A percentile compares a stretch with the other conserved stretches of the same genome.
These are phyloP conservation scores for Melolontha melolontha DNA, from an alignment of 2,888 invertebrate species.

Conservation along the genomic window DNA sequence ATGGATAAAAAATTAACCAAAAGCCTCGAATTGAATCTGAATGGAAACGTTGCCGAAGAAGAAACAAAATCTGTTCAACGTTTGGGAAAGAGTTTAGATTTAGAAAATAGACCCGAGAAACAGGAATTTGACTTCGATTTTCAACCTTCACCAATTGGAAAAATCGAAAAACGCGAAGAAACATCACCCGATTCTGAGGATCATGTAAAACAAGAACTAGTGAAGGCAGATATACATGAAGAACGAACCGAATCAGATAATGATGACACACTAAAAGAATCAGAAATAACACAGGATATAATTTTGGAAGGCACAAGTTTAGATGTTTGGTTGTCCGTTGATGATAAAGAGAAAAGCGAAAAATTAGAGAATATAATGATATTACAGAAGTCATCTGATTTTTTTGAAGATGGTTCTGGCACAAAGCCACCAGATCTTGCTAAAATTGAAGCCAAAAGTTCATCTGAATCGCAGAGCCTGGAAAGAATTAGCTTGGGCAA, in stretches of 20 bases:
- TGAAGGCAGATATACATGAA: conserved; percentile 68
- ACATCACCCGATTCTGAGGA: conserved; percentile 65
- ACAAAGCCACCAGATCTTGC: conserved; percentile 62
- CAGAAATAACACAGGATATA: conserved; percentile 56
- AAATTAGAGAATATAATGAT: conserved; percentile 63
- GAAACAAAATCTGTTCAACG: conserved; percentile 59
- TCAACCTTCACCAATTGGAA: conserved; percentile 53
- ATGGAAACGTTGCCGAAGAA: conserved; percentile 54
- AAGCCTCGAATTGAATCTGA: conserved; percentile 75
- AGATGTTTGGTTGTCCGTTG: conserved; percentile 65
- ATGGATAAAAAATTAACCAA: conserved; percentile 68
- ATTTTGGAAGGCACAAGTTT: conserved; percentile 65
- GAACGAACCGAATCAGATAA: conserved; percentile 50
- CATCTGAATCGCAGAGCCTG: conserved; percentile 59
- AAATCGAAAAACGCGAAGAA: conserved; percentile 51
- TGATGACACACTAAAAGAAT: conserved; percentile 51
- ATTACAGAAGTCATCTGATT: conserved; percentile 62
- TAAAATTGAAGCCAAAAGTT: conserved; percentile 62
- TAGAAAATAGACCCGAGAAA: conserved; percentile 59
- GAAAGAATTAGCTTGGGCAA: conserved; percentile 63
- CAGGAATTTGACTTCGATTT: conserved; percentile 61
- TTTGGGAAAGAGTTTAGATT: conserved; percentile 64
- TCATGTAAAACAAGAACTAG: conserved; percentile 68
- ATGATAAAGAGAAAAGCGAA: conserved; percentile 59
- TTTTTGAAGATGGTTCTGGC: conserved; percentile 62